Percentiles rank a stretch among this genome's conserved stretches.
Evolutionary conservation across 2,888 invertebrate genomes (phyloP).

Genomic region (Heteromyza rotundicornis): DNA sequence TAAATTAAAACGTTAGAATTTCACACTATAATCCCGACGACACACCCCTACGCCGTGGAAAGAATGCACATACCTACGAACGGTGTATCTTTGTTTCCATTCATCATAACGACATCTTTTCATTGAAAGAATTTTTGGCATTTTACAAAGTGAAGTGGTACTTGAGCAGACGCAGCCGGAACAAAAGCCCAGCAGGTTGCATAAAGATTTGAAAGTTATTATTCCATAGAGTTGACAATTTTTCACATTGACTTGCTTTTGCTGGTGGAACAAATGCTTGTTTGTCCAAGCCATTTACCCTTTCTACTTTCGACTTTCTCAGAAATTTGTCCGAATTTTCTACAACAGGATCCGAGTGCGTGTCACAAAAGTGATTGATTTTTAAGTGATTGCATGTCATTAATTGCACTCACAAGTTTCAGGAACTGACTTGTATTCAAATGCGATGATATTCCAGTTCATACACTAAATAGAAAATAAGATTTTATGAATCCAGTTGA

Average conservation of each 20-base stretch:
- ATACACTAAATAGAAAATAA: too few relatives aligned
- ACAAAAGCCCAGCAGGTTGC: constrained; percentile 40
- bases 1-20: constrained; percentile 43
- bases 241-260: constrained; percentile 11
- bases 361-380: too few relatives aligned
- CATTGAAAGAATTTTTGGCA: neutral
- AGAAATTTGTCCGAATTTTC: too few relatives aligned
- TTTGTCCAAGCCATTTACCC: neutral
- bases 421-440: too few relatives aligned
- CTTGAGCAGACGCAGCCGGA: neutral
- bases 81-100: neutral
- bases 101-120: neutral
- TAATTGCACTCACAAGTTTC: too few relatives aligned
- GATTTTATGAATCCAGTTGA: too few relatives aligned
- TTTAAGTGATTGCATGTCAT: too few relatives aligned
- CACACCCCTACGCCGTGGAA: constrained; percentile 40
- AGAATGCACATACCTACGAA: neutral
- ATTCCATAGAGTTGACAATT: neutral
- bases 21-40: constrained; percentile 48
- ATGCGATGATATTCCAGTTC: too few relatives aligned
- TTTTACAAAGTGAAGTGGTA: neutral
- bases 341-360: too few relatives aligned
- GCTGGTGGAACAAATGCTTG: neutral
- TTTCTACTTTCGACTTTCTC: neutral
- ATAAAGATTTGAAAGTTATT: constrained; percentile 40